These are phyloP conservation scores for Chironomus riparius DNA, from an alignment of 2,888 invertebrate genomes.

Conservation along the genomic window DNA sequence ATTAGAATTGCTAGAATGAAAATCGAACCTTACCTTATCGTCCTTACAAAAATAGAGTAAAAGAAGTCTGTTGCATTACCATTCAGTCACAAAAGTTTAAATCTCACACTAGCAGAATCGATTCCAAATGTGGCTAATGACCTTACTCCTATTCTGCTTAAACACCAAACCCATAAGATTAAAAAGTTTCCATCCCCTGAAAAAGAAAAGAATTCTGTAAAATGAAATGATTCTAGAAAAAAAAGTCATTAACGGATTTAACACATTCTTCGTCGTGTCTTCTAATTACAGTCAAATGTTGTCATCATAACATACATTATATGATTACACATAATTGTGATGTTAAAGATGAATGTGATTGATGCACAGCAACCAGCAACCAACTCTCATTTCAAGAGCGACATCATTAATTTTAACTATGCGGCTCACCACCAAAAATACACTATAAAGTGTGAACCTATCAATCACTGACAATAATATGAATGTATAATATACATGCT, in stretches of 20 bases:
- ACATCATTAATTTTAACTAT: not conserved
- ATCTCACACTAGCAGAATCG: too few species aligned
- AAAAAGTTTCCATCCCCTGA: not conserved
- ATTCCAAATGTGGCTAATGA: too few species aligned
- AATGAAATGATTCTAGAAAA: not conserved
- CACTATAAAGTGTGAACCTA: constrained; percentile 7
- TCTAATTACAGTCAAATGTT: constrained; percentile 6
- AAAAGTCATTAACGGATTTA: not conserved
- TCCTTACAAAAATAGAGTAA: too few species aligned
- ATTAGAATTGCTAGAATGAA: too few species aligned
- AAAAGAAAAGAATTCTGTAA: not conserved
- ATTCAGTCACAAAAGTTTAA: too few species aligned
- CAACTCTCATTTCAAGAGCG: not conserved
- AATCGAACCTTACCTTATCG: too few species aligned
- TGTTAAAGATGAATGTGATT: constrained; percentile 13
- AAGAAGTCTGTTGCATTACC: too few species aligned
- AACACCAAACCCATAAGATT: too few species aligned
- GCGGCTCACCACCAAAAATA: constrained; percentile 20
- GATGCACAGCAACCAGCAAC: constrained; percentile 16
- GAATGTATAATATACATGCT: not conserved
- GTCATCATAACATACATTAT: not conserved
- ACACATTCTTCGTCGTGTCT: not conserved
- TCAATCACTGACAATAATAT: constrained; percentile 7
- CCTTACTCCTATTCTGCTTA: too few species aligned
- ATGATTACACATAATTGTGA: not conserved